phyloP scores from a whole-genome alignment of 2,797 vertebrate genomes.

The Semaprochilodus insignis region DNA sequence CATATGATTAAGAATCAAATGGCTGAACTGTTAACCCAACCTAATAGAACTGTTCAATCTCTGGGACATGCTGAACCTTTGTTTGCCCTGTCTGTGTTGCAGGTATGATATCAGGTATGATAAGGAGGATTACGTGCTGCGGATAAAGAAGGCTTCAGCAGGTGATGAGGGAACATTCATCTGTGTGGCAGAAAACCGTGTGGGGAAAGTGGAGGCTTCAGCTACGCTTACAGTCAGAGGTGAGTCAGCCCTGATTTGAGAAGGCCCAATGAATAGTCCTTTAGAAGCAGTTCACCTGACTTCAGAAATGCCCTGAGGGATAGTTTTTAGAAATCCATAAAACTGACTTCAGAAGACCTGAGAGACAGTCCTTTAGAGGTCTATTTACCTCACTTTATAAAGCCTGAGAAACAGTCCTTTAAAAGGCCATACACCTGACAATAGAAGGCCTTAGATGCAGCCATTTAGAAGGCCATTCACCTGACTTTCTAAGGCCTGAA shows the following conservation, averaged over 20 bases:
- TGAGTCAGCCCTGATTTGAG: slow-evolving; percentile 67
- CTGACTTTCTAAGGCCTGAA: too few relatives aligned
- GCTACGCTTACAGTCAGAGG: slow-evolving; percentile 95
- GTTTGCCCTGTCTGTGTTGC: slow-evolving; percentile 38
- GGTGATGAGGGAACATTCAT: slow-evolving; percentile 91
- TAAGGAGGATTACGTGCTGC: slow-evolving; percentile 94
- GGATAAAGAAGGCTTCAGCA: slow-evolving; percentile 90
- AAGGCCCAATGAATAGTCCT: background rate
- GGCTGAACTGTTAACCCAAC: background rate
- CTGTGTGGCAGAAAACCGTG: slow-evolving; percentile 95
- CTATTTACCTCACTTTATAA: too few relatives aligned
- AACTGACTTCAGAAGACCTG: too few relatives aligned
- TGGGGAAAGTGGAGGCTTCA: slow-evolving; percentile 93
- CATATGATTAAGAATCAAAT: background rate
- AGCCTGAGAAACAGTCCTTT: too few relatives aligned
- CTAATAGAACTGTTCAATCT: too few relatives aligned
- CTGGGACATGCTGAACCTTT: background rate
- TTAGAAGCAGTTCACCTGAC: too few relatives aligned
- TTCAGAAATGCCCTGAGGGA: too few relatives aligned
- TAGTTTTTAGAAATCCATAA: too few relatives aligned
- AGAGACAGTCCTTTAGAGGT: too few relatives aligned
- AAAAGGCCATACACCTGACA: too few relatives aligned
- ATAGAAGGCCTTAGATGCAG: too few relatives aligned
- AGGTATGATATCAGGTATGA: slow-evolving; percentile 98
- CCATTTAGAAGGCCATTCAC: too few relatives aligned